Evolutionary conservation across 1,140 invertebrate genomes (phyloP).

Genomic region (Trichonephila clavata): DNA sequence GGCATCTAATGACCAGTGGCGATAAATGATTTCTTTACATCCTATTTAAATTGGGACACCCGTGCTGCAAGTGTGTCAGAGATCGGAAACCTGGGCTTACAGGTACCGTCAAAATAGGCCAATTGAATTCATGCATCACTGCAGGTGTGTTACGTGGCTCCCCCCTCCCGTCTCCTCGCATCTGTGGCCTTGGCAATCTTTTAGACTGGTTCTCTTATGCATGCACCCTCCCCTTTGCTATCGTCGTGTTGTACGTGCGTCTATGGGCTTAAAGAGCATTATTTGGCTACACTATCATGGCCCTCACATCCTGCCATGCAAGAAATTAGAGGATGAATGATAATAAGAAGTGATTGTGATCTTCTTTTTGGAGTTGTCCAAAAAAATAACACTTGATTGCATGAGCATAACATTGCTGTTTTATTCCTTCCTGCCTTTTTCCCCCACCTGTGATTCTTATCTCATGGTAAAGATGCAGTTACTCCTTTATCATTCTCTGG

Average conservation of each 20-base stretch:
- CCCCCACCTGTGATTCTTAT: conserved; percentile 39
- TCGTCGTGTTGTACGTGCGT: conserved; percentile 33
- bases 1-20: conserved; percentile 46
- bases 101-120: conserved; percentile 69
- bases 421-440: conserved; percentile 58
- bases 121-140: conserved; percentile 74
- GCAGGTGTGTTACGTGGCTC: conserved; percentile 74
- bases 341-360: conserved; percentile 59
- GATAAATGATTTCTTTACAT: conserved; percentile 34
- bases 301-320: conserved; percentile 54
- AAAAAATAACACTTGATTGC: conserved; percentile 67
- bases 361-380: not conserved
- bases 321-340: conserved; percentile 71
- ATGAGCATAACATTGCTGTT: conserved; percentile 46
- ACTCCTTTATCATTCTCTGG: not conserved
- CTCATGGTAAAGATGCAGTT: conserved; percentile 64
- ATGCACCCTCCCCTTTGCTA: not conserved
- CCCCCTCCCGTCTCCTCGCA: conserved; percentile 27
- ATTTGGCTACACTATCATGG: conserved; percentile 38
- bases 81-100: conserved; percentile 23
- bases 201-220: conserved; percentile 57
- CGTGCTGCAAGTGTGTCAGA: conserved; percentile 59
- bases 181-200: conserved; percentile 65
- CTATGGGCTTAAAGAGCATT: conserved; percentile 21
- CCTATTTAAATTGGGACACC: conserved; percentile 34